Evolutionary conservation across 2,888 invertebrate genomes (phyloP).

Genomic region (Pristionchus entomophagus): DNA sequence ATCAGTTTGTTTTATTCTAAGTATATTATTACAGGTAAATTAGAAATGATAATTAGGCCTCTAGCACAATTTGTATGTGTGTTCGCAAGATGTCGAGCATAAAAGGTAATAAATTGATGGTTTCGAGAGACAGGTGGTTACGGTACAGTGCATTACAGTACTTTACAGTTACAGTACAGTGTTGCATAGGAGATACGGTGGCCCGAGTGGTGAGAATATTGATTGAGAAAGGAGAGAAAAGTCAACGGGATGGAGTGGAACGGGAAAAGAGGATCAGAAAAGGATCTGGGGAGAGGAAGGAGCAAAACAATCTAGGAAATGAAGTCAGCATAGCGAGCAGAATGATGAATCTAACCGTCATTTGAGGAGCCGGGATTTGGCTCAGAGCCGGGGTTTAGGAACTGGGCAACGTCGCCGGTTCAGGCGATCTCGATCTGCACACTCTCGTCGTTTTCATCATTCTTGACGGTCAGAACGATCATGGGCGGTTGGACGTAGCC

Average conservation of each 20-base stretch:
- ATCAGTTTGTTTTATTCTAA: neutral
- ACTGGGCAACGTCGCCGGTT: neutral
- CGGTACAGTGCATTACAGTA: too few species aligned
- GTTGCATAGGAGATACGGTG: neutral
- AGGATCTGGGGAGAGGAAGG: neutral
- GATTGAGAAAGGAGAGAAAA: neutral
- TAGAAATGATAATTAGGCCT: neutral
- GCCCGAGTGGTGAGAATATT: neutral
- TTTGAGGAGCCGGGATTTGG: neutral
- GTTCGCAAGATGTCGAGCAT: too few species aligned
- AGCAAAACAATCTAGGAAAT: neutral
- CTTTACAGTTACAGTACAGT: neutral
- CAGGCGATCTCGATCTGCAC: slow-evolving; percentile 67
- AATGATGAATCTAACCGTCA: neutral
- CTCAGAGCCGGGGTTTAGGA: neutral
- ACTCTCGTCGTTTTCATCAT: slow-evolving; percentile 68
- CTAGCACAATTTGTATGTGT: neutral
- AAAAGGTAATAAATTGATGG: neutral
- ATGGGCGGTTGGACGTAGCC: slow-evolving; percentile 66
- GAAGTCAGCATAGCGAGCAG: neutral
- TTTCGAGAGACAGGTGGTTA: neutral
- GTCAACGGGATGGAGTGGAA: neutral
- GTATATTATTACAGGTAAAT: neutral
- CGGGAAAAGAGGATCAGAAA: neutral
- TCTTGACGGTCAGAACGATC: slow-evolving; percentile 66